Conservation (phyloP, 2,113 vertebrate species). For the Planiliza haematocheilus region DNA sequence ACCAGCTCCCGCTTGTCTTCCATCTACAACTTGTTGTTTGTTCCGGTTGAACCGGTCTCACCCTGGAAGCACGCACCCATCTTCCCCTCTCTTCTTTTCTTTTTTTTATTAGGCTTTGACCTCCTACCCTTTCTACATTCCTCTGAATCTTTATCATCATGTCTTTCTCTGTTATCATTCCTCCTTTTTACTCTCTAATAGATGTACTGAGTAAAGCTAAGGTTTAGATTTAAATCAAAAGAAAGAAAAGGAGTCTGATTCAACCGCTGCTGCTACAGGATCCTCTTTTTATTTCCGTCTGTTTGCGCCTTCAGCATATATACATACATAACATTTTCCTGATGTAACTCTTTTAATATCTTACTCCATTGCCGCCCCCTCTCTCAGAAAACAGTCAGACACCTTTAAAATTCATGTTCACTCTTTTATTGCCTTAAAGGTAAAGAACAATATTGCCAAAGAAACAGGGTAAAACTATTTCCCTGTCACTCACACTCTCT, state of each 20-base stretch:
- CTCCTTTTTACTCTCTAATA: neutral
- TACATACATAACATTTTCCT: neutral
- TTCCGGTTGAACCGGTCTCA: conserved; percentile 37
- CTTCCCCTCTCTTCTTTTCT: conserved; percentile 7
- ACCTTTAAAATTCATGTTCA: conserved; percentile 10
- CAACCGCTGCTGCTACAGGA: no score
- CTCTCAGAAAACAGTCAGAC: neutral
- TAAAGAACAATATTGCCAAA: conserved; percentile 30
- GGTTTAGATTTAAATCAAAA: neutral
- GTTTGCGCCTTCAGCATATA: neutral
- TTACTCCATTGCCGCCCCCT: neutral
- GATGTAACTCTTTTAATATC: neutral
- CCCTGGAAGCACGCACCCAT: neutral
- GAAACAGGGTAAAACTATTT: conserved; percentile 3
- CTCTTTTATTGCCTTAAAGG: conserved; percentile 23
- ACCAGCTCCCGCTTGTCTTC: conserved; percentile 37
- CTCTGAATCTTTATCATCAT: neutral
- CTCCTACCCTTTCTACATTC: neutral
- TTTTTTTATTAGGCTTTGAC: conserved; percentile 13
- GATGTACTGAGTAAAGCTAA: neutral
- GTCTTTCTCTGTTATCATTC: neutral
- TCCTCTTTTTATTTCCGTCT: neutral
- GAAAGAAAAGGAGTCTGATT: neutral
- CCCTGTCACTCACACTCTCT: conserved; percentile 26
- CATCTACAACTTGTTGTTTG: conserved; percentile 49